Evolutionary conservation across 2,113 vertebrate genomes (phyloP).

Genomic region (Pavo muticus): DNA sequence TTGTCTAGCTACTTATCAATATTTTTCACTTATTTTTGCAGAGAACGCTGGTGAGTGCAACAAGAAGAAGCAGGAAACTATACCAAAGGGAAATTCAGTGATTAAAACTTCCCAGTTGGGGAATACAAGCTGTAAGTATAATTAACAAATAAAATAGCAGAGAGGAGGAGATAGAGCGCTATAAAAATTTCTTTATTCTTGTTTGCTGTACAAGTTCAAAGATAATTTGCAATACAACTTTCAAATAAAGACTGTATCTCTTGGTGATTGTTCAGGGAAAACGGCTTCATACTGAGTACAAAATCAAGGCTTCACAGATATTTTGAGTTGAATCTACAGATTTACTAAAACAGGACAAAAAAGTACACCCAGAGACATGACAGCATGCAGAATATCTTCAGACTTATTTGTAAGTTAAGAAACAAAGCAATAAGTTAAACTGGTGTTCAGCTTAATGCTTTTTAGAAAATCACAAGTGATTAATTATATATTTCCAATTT

Average conservation of each 20-base stretch:
- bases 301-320: not conserved
- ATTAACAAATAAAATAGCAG: not conserved
- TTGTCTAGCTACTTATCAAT: not conserved
- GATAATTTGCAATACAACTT: not conserved
- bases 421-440: not conserved
- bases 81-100: not conserved
- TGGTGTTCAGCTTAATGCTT: not conserved
- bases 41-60: not conserved
- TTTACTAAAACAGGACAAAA: not conserved
- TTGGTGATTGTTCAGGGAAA: not conserved
- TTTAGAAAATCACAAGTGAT: not conserved
- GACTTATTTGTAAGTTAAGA: not conserved
- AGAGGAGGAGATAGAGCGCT: not conserved
- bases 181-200: not conserved
- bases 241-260: not conserved
- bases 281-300: not conserved
- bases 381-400: not conserved
- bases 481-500: not conserved
- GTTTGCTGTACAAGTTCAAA: not conserved
- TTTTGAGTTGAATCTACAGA: not conserved
- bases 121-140: not conserved
- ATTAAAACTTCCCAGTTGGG: not conserved
- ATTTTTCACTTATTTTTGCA: not conserved
- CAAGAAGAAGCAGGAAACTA: not conserved
- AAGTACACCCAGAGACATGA: not conserved